These are phyloP conservation scores for Eupleurogrammus muticus DNA, from an alignment of 2,797 vertebrate species.

Conservation along the genomic window DNA sequence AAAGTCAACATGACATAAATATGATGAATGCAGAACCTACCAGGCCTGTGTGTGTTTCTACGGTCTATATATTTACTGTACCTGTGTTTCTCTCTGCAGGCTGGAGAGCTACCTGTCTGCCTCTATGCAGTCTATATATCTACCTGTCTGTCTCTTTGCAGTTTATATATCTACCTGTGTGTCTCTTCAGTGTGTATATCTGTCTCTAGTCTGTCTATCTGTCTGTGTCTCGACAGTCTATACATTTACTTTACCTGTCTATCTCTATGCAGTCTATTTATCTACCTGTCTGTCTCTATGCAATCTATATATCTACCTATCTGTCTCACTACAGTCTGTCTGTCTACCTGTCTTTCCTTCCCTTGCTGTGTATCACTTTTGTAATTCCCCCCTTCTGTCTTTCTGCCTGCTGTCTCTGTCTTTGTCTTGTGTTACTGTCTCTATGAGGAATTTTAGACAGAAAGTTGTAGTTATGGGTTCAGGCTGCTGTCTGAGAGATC, in stretches of 20 bases:
- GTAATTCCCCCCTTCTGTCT: not conserved
- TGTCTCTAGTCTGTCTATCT: not conserved
- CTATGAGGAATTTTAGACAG: not conserved
- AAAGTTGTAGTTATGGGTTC: no score
- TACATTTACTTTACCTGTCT: not conserved
- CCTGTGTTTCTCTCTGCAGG: not conserved
- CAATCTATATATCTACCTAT: not conserved
- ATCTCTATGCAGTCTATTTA: not conserved
- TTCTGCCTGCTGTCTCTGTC: not conserved
- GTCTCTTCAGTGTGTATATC: not conserved
- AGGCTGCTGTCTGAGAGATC: not conserved
- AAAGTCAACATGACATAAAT: conserved; percentile 74
- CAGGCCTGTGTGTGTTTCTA: conserved; percentile 46
- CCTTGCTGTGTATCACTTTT: not conserved
- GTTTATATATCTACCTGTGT: conserved; percentile 3
- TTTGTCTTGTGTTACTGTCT: not conserved
- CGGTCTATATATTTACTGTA: not conserved
- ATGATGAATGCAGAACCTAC: conserved; percentile 68
- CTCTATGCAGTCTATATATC: not conserved
- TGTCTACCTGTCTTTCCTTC: not conserved
- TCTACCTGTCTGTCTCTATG: no score
- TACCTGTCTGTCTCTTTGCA: not conserved
- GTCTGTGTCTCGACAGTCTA: not conserved
- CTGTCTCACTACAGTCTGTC: no score
- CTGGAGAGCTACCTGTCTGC: not conserved